Evolutionary conservation across 2,888 invertebrate species (phyloP), one percentile per base, ranked within the genome.

Genomic region (Zootermopsis nevadensis): DNA sequence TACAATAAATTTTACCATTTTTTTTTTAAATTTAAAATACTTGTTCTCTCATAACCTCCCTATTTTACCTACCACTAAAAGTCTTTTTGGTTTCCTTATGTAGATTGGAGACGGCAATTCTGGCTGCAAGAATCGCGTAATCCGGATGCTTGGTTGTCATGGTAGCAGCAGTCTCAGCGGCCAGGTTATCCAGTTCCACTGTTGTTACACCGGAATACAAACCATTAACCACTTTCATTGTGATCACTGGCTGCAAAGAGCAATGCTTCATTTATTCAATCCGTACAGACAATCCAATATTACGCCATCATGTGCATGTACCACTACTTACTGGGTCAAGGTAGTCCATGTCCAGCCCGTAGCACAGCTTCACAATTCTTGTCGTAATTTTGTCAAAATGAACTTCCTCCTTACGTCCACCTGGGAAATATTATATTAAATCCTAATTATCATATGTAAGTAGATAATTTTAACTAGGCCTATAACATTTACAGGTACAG

Each of bases 351-450:
- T 99, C 97, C 80, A 99, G 91, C 33, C 97, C 97, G 91, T 99
- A 98, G 88, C 99, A 98, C 83, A 99, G 92, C 88, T 99, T 99
- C 87, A 96, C 94, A 79, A 99, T 97, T 87, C 99, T 92, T 0
- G 97, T 97, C 0, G 99, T 99, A 85, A 99, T 99, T 92, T 99
- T 99, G 90, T 99, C 99, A 88, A 99, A 96, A 90, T 98, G 97
- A 1, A 99, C 96, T 30, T 79, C 79, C 38, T 79, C 79, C 15
- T 79, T 79, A 19, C 97, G 92, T 0, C 98, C 98, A 92, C 95
- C 98, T 97, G 87, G 27, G 88, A 55, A 27, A 27, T n/a, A 48
- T 15, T 48, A 19, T 48, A 48, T 15, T 19, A 48, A 48, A 1
- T 48, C 19, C 48, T 4, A 48, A 15, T 2, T 1, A 19, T 19